Evolutionary conservation across 2,888 invertebrate species (phyloP), one percentile per base, ranked within the genome.

Genomic region (Plebejus melissa): DNA sequence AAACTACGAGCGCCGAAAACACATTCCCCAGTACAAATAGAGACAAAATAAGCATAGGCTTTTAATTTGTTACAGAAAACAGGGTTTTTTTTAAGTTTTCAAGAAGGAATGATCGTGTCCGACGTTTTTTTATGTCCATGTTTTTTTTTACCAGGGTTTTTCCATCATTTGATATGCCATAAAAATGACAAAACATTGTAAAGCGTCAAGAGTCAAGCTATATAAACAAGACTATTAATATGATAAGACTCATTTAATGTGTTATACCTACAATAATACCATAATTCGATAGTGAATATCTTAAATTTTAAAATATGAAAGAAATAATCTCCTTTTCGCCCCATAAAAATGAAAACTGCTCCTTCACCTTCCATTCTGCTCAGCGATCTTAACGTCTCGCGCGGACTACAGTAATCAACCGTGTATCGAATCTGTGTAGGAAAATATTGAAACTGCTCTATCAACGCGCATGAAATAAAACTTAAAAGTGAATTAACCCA

Each of bases 401-500:
- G 3, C 0, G 58, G 58, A 6, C 16, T 58, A 58, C 7, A 60
- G 16, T 36, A 65, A 65, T 65, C 13, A 65, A 65, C 4, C 22
- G 22, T 22, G 32, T 4, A 32, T 13, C 16, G 13, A 65, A 32
- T 11, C 60, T 28, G 32, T 32, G 60, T 28, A 60, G 28, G 28
- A 65, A 65, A 65, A 65, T 65, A 65, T 65, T 65, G 32, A 65
- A 65, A 36, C 65, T 65, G 65, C 4, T 65, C 32, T 38, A 38
- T 69, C n/a, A 69, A 69, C 74, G 77, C 16, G 65, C 16, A 77
- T 77, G 77, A 78, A 81, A 80, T 79, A 79, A 85, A 85, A 85
- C 80, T 83, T 79, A 79, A 85, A 85, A 85, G 81, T 83, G 80
- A 81, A 83, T 85, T 83, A 83, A 85, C 81, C 81, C 22, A 69